Evolutionary conservation across 1,140 invertebrate species (phyloP).

Genomic region (Nomia melanderi): DNA sequence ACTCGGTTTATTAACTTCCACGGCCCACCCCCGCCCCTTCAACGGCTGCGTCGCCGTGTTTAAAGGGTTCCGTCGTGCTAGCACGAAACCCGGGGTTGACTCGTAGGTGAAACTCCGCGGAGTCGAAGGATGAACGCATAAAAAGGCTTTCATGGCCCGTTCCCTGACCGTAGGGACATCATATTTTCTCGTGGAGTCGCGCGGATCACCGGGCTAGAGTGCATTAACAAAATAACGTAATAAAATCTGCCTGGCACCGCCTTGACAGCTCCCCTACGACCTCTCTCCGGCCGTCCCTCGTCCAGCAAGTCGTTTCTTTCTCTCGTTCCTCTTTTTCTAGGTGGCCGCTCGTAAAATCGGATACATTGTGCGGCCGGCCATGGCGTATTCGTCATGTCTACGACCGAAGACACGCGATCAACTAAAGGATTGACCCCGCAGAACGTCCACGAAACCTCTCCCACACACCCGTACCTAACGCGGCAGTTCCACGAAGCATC

Average conservation of each 20-base stretch:
- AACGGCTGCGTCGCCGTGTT: not conserved
- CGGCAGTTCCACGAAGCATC: slow-evolving; percentile 10
- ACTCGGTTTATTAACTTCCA: slow-evolving; percentile 73
- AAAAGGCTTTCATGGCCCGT: slow-evolving; percentile 68
- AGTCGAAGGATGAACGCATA: slow-evolving; percentile 54
- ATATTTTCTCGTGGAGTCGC: slow-evolving; percentile 59
- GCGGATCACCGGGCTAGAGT: slow-evolving; percentile 55
- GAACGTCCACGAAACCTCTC: slow-evolving; percentile 51
- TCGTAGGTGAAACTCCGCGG: slow-evolving; percentile 40
- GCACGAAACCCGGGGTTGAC: not conserved
- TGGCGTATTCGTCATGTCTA: slow-evolving; percentile 71
- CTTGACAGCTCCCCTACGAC: slow-evolving; percentile 3
- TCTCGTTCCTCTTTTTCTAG: slow-evolving; percentile 55
- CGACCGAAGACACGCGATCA: slow-evolving; percentile 70
- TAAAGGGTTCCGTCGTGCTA: slow-evolving; percentile 3
- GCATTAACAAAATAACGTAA: slow-evolving; percentile 80
- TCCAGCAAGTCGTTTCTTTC: not conserved
- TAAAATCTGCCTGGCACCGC: slow-evolving; percentile 75
- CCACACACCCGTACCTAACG: too few species aligned
- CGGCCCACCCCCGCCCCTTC: not conserved
- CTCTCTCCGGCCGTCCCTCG: slow-evolving; percentile 13
- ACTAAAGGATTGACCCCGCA: slow-evolving; percentile 73
- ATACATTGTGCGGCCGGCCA: slow-evolving; percentile 70
- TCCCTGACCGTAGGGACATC: slow-evolving; percentile 61
- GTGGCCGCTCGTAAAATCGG: slow-evolving; percentile 73